Base-by-base conservation (phyloP, 2,113 vertebrate species). In the Ammodytes dubius region DNA sequence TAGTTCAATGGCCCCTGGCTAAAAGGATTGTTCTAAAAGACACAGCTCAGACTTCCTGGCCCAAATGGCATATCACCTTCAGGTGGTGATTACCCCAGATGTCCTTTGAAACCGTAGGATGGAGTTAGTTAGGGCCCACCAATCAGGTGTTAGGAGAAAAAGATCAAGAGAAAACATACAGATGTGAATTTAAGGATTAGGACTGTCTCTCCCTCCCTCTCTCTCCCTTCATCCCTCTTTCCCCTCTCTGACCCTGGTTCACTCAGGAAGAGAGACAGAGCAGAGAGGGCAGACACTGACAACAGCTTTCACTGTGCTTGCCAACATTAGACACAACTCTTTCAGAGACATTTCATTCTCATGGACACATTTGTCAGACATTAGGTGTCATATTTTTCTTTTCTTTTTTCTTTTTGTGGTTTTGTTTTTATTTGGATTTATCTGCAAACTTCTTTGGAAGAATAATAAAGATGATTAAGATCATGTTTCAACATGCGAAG, bases 121-220 rank as follows among this genome's bases (percentile, higher is more conserved):
- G 27, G 27, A 27, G 27, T 27, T 27, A 27, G 27, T 27, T 27
- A 27, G 27, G 27, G 27, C 27, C 27, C 27, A 27, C 27, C 27
- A 27, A 27, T 27, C 27, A 27, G 27, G 27, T 27, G 27, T 27
- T 27, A 27, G 27, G 27, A 27, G 27, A 27, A 27, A 2, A 27
- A 27, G 27, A 27, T 27, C 27, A 27, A 27, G 27, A 1, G 90
- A 85, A 89, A 90, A 83, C 80, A 79, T 57, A 83, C 81, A 84
- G 87, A 87, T 83, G 83, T 84, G 79, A 90, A 91, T 89, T 87
- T 68, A 59, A 72, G 90, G 92, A 94, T 94, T 91, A 92, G 63
- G 53, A 82, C 83, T 42, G 59, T 64, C 78, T 76, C 81, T 50
- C 76, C 59, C 60, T 17, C 64, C 47, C 68, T 47, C n/a, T 80